These are phyloP conservation scores for Sussaba pulchella DNA, from an alignment of 2,888 invertebrate species.

Conservation along the genomic window DNA sequence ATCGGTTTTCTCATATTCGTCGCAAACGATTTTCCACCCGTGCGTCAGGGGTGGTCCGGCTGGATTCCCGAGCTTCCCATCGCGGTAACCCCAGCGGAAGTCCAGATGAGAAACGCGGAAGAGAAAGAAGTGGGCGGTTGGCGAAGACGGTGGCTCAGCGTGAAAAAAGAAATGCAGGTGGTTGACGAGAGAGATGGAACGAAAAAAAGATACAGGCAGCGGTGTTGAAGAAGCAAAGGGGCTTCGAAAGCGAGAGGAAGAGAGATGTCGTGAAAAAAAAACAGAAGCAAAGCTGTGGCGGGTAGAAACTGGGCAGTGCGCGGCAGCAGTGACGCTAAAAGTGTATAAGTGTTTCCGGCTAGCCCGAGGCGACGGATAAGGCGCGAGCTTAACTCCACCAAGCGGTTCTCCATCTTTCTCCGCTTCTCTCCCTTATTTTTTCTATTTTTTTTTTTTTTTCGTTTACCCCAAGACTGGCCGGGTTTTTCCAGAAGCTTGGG, in stretches of 20 bases:
- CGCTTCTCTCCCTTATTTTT: constrained; percentile 13
- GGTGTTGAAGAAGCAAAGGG: constrained; percentile 1
- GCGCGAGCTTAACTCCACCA: constrained; percentile 55
- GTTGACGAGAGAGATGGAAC: constrained; percentile 14
- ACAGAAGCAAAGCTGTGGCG: constrained; percentile 16
- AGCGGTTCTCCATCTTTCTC: constrained; percentile 54
- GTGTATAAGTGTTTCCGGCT: constrained; percentile 65
- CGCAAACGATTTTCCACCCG: background rate
- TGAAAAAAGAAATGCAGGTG: constrained; percentile 33
- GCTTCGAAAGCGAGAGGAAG: background rate
- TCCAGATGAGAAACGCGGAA: constrained; percentile 44
- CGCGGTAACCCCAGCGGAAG: constrained; percentile 30
- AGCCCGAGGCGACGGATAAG: constrained; percentile 67
- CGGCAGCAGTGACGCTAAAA: constrained; percentile 48
- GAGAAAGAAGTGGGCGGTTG: constrained; percentile 31
- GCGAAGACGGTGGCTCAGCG: constrained; percentile 2
- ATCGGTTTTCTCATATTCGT: background rate
- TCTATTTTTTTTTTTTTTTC: constrained; percentile 40
- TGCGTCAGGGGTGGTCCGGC: background rate
- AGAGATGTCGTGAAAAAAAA: background rate
- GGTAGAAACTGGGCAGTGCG: constrained; percentile 32
- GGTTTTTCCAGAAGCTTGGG: constrained; percentile 54
- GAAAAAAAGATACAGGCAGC: background rate
- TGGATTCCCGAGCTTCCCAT: constrained; percentile 27
- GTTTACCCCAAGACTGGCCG: constrained; percentile 36